Evolutionary conservation across 2,888 invertebrate species (phyloP), one percentile per base, ranked within the genome.

Genomic region (Epinotia nisella): DNA sequence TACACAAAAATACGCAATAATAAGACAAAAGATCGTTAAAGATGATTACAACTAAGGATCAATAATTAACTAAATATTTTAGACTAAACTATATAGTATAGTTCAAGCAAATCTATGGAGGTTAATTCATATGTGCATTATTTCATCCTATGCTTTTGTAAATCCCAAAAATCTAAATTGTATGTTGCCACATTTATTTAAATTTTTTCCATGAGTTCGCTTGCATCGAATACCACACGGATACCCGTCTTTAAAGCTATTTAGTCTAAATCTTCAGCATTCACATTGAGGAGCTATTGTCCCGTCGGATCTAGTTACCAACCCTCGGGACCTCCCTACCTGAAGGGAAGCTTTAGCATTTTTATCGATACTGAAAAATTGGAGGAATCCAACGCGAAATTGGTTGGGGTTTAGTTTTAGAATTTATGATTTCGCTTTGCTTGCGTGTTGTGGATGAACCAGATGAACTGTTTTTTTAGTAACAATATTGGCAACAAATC

Each of bases 311-410:
- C 62, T 39, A 29, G 68, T 73, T 73, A 68, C 39, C 51, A 19
- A 15, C 67, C 69, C 73, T 2, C 77, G 82, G 84, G 84, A 87
- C 90, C 88, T 89, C 90, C 86, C 85, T 65, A 71, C 74, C 74
- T 76, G 71, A 62, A 78, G 88, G 89, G 87, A 88, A 87, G 81
- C 81, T 90, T 90, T 91, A 87, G 90, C 90, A 91, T 90, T 89
- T 91, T 91, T 92, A 91, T 92, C 89, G 91, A 92, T 87, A 87
- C 76, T 77, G 82, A 83, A 85, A 85, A 86, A 85, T 83, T 73
- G 64, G 82, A 81, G 79, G 77, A 76, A 75, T 80, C 75, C 73
- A 75, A 78, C 76, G 77, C 80, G 80, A 83, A 82, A 84, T 87
- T 86, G 85, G 80, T 79, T 78, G 78, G 79, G 79, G 80, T 79